A percentile compares a stretch with the other conserved stretches of the same genome.
Conservation (phyloP, 2,888 invertebrate genomes). For the Tetragonula carbonaria region DNA sequence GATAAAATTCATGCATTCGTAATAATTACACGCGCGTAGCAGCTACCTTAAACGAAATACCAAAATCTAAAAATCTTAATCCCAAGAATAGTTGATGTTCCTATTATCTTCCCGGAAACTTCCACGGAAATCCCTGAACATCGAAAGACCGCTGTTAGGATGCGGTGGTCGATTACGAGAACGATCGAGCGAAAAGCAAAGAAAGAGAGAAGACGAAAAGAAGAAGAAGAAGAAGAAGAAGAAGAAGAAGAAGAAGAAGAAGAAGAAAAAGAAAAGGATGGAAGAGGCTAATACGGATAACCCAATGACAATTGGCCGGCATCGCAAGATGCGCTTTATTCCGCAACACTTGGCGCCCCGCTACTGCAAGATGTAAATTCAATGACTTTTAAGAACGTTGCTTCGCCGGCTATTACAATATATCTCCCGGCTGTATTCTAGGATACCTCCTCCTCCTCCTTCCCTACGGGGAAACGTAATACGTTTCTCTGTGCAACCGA, state of each 20-base stretch:
- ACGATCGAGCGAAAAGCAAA: neutral
- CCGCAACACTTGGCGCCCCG: constrained; percentile 46
- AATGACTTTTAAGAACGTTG: constrained; percentile 56
- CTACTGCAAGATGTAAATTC: constrained; percentile 62
- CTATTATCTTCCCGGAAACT: neutral
- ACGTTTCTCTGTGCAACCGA: constrained; percentile 48
- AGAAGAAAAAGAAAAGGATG: constrained; percentile 7
- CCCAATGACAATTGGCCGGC: constrained; percentile 67
- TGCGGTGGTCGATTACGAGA: constrained; percentile 9
- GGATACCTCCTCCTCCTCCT: constrained; percentile 30
- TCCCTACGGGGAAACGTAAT: constrained; percentile 52
- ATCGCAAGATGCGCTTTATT: constrained; percentile 53
- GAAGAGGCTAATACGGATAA: constrained; percentile 69
- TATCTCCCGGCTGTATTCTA: constrained; percentile 38
- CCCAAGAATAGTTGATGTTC: neutral
- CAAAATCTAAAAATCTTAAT: neutral
- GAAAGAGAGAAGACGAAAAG: too few relatives aligned
- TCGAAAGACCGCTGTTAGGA: neutral
- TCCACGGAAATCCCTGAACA: neutral
- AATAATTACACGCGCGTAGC: neutral
- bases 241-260: neutral
- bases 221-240: too few relatives aligned
- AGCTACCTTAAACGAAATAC: neutral
- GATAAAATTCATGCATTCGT: neutral
- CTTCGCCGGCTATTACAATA: constrained; percentile 61